phyloP scores from a whole-genome alignment of 2,113 vertebrate species.

The Megaceryle maxima region DNA sequence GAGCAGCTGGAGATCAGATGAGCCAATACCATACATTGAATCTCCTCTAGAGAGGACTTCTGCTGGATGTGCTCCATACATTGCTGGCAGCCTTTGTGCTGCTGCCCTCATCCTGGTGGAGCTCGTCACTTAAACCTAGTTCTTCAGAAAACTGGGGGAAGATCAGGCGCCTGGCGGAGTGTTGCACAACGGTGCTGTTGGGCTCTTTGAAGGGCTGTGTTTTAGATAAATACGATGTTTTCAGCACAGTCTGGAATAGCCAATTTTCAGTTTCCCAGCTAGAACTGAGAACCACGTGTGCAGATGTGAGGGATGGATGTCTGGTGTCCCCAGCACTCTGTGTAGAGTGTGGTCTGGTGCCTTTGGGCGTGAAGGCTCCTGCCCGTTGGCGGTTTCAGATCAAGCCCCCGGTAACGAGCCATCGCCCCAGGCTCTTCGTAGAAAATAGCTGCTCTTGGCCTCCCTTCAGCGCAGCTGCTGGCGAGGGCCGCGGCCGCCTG shows the following conservation, averaged over 20 bases:
- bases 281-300: fast-evolving
- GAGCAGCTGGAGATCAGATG: not conserved
- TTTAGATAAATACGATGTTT: not conserved
- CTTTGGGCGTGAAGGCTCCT: not conserved
- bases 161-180: not conserved
- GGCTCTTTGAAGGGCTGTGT: no score
- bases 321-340: not conserved
- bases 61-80: not conserved
- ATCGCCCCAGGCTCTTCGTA: fast-evolving
- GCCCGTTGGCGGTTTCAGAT: not conserved
- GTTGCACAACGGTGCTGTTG: not conserved
- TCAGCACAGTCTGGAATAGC: not conserved
- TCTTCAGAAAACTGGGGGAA: not conserved
- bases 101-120: fast-evolving
- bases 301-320: no score
- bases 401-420: not conserved
- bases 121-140: not conserved
- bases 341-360: not conserved
- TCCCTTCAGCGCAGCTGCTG: not conserved
- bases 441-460: not conserved
- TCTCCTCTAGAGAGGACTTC: not conserved
- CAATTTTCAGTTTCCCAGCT: not conserved
- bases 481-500: fast-evolving
- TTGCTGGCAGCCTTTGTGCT: not conserved
- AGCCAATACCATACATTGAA: not conserved